Evolutionary conservation across 2,113 vertebrate genomes (phyloP).

Genomic region (Microtus richardsoni): DNA sequence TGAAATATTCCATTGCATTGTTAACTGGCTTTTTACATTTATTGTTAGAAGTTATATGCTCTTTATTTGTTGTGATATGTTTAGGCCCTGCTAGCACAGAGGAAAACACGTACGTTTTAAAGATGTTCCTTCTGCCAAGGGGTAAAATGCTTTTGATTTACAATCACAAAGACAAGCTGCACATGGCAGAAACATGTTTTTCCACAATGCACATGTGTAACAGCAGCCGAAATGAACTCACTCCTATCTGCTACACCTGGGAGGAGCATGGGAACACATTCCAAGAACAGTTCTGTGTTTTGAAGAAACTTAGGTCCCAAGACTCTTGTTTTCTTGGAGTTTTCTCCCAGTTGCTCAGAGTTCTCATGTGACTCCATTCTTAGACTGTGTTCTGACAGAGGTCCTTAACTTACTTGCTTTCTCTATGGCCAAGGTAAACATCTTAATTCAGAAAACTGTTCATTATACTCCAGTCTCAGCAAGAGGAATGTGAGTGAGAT

Average conservation of each 20-base stretch:
- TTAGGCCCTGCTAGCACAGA: neutral
- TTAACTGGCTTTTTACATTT: neutral
- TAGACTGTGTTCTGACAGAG: neutral
- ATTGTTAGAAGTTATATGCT: constrained; percentile 11
- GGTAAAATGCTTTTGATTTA: neutral
- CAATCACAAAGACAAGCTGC: neutral
- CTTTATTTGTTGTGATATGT: constrained; percentile 11
- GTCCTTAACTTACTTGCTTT: neutral
- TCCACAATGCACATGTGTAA: no score
- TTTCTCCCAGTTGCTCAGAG: neutral
- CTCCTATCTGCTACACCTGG: neutral
- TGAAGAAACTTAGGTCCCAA: neutral
- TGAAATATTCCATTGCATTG: neutral
- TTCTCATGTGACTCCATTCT: neutral
- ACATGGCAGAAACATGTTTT: neutral
- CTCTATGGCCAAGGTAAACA: neutral
- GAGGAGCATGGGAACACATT: neutral
- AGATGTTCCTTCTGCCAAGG: neutral
- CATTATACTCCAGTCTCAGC: neutral
- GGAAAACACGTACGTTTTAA: neutral
- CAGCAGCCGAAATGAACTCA: neutral
- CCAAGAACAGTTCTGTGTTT: neutral
- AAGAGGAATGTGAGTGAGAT: neutral
- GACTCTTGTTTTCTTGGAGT: neutral
- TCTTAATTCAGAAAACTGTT: neutral